Conservation (phyloP, 64 coral and sea anemone species). For the Stichodactyla helianthus region DNA sequence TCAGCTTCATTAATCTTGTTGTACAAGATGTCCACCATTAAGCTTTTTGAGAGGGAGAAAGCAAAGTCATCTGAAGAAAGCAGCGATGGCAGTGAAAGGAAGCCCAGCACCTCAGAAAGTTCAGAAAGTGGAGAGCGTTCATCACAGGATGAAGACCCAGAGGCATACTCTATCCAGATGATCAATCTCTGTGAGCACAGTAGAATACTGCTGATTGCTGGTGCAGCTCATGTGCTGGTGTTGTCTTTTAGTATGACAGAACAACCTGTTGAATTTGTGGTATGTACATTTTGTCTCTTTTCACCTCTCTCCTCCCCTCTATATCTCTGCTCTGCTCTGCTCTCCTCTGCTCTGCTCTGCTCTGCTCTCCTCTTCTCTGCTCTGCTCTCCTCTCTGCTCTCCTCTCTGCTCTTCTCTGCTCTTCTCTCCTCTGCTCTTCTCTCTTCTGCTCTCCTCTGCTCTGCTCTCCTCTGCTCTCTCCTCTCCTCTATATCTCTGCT, state of each 20-base stretch:
- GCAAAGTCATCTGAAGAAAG: constrained; percentile 46
- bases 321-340: too few species aligned
- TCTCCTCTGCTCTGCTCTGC: too few species aligned
- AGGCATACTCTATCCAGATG: constrained; percentile 61
- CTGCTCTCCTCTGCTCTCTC: too few species aligned
- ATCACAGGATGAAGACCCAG: constrained; percentile 44
- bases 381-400: too few species aligned
- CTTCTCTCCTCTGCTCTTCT: too few species aligned
- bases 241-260: constrained; percentile 74
- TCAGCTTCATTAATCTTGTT: constrained; percentile 16
- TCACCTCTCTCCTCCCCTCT: too few species aligned
- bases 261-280: constrained; percentile 72
- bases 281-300: constrained; percentile 20
- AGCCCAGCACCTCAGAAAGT: constrained; percentile 24
- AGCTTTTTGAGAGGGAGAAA: constrained; percentile 85
- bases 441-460: too few species aligned
- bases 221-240: constrained; percentile 52
- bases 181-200: constrained; percentile 73
- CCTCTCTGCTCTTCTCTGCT: too few species aligned
- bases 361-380: too few species aligned
- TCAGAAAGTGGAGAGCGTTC: constrained; percentile 1
- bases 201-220: constrained; percentile 57
- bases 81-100: constrained; percentile 36
- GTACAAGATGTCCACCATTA: constrained; percentile 79
- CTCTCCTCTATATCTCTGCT: too few species aligned